A percentile compares a stretch with the other conserved stretches of the same genome.
Evolutionary conservation across 2,888 invertebrate species (phyloP).

Genomic region (Idaea biselata): DNA sequence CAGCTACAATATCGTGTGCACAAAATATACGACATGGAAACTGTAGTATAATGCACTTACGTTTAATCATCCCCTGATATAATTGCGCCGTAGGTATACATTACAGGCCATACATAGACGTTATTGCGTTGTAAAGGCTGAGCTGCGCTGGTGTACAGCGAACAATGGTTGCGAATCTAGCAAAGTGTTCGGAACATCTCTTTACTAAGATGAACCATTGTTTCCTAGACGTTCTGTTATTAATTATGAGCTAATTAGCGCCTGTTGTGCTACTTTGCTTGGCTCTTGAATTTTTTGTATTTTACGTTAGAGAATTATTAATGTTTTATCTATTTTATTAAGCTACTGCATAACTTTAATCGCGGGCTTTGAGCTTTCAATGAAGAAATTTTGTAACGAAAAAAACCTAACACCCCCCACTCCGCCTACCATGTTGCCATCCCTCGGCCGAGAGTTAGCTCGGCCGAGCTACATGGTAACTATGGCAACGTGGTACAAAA

Average conservation of each 20-base stretch:
- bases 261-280: background rate
- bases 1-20: background rate
- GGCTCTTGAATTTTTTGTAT: background rate
- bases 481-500: too few species aligned
- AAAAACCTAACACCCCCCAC: too few species aligned
- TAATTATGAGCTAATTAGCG: slow-evolving; percentile 7
- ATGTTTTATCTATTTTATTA: too few species aligned
- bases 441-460: too few species aligned
- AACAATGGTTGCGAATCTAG: background rate
- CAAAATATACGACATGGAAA: background rate
- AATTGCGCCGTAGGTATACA: background rate
- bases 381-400: too few species aligned
- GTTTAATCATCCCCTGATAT: slow-evolving; percentile 3
- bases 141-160: background rate
- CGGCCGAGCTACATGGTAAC: too few species aligned
- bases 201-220: slow-evolving; percentile 6
- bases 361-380: too few species aligned
- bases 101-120: background rate
- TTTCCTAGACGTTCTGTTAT: slow-evolving; percentile 3
- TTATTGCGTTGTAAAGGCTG: background rate
- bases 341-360: too few species aligned
- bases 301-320: too few species aligned
- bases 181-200: background rate
- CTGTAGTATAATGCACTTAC: background rate
- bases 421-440: too few species aligned